Percentiles rank a stretch among this genome's conserved stretches.
Conservation (phyloP, 1,140 invertebrate genomes). For the Polyergus mexicanus region DNA sequence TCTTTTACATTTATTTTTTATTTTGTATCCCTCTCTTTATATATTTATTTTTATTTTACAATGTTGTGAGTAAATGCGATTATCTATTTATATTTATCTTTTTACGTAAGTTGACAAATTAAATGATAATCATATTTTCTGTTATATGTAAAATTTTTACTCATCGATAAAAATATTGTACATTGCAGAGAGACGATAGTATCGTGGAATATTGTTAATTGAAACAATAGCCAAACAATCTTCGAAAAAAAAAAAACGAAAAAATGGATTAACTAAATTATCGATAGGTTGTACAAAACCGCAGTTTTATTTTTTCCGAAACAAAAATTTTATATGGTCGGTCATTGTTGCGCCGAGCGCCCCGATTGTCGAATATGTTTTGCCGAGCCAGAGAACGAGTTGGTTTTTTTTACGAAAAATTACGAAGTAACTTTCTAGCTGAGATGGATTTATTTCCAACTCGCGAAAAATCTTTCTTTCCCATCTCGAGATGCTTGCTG, state of each 20-base stretch:
- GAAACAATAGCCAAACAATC: not conserved
- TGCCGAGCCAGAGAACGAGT: not conserved
- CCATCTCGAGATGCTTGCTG: conserved; percentile 30
- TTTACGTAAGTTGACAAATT: not conserved
- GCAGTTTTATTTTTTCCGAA: conserved; percentile 4
- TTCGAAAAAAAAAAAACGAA: not conserved
- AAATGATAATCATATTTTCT: not conserved
- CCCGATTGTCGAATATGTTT: conserved; percentile 4
- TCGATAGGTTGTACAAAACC: not conserved
- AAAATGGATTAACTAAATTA: not conserved
- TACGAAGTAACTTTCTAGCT: not conserved
- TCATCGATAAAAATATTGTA: too few relatives aligned
- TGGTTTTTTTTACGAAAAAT: conserved; percentile 23
- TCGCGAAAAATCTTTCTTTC: conserved; percentile 36
- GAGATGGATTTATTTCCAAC: not conserved
- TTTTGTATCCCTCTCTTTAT: not conserved
- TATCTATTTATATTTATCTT: not conserved
- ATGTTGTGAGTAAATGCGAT: not conserved
- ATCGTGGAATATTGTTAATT: not conserved
- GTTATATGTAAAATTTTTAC: not conserved
- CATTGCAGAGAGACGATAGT: not conserved
- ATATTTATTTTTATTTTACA: too few relatives aligned
- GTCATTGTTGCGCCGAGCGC: not conserved
- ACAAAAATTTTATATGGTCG: conserved; percentile 14
- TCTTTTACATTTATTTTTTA: not conserved